Conservation (phyloP, 2,797 vertebrate species). For the Oophaga sylvatica region DNA sequence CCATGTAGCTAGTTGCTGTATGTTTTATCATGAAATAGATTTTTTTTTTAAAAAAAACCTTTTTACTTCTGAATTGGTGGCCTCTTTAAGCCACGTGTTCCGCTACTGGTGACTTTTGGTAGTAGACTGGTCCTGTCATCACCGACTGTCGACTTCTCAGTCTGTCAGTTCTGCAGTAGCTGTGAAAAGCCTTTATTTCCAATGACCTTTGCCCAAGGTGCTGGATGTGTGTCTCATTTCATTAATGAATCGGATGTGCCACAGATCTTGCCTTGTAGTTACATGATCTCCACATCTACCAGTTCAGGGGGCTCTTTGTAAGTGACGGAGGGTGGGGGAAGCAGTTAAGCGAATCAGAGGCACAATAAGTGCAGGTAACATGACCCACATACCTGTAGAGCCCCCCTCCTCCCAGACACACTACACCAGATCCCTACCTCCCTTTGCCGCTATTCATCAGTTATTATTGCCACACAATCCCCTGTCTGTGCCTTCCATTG, state of each 20-base stretch:
- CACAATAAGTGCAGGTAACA: conserved; percentile 56
- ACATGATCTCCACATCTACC: neutral
- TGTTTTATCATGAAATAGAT: neutral
- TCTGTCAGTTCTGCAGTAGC: neutral
- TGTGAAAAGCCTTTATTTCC: conserved; percentile 50
- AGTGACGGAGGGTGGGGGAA: conserved; percentile 37
- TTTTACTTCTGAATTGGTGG: neutral
- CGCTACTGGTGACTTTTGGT: neutral
- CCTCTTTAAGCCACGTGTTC: neutral
- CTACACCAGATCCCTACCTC: conserved; percentile 62
- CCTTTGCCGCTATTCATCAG: conserved; percentile 43
- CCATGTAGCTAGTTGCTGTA: neutral
- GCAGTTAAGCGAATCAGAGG: conserved; percentile 35
- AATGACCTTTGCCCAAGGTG: conserved; percentile 59
- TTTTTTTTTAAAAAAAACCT: too few species aligned
- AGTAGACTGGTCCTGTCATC: conserved; percentile 16
- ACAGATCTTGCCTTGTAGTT: conserved; percentile 59
- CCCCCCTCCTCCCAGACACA: conserved; percentile 61
- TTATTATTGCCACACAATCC: conserved; percentile 52
- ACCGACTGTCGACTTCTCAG: neutral
- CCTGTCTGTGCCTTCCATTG: conserved; percentile 40
- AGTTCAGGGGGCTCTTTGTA: conserved; percentile 36
- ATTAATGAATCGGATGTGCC: conserved; percentile 57
- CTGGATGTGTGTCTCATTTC: conserved; percentile 55
- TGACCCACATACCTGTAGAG: conserved; percentile 59